Percentiles rank a stretch among this genome's conserved stretches.
These are phyloP conservation scores for Teleogryllus oceanicus DNA, from an alignment of 2,888 invertebrate genomes.

Conservation along the genomic window DNA sequence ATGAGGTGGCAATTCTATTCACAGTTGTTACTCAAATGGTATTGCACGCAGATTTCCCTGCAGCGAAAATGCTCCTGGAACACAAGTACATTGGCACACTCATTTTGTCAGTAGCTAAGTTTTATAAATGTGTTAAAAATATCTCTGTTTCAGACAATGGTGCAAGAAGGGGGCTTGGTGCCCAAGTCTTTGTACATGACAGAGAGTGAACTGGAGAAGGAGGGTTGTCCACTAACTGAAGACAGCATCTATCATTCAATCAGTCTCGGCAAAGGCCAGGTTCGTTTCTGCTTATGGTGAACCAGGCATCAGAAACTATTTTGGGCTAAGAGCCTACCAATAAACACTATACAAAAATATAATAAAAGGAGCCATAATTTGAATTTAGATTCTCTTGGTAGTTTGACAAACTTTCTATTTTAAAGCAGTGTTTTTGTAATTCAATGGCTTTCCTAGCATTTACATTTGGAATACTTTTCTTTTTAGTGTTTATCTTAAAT, in stretches of 20 bases:
- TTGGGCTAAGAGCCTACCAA: conserved; percentile 3
- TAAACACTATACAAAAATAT: background rate
- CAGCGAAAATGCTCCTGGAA: too few relatives aligned
- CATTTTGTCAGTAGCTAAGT: too few relatives aligned
- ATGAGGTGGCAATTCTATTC: too few relatives aligned
- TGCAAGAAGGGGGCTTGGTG: conserved; percentile 82
- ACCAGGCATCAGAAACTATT: background rate
- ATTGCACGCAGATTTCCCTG: background rate
- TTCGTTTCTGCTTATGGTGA: conserved; percentile 35
- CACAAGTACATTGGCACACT: too few relatives aligned
- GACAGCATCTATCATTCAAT: conserved; percentile 70
- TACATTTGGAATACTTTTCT: too few relatives aligned
- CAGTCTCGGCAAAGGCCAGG: conserved; percentile 60
- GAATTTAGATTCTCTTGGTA: background rate
- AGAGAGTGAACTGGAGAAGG: conserved; percentile 51
- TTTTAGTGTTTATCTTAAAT: too few relatives aligned
- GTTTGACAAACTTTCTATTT: conserved; percentile 44
- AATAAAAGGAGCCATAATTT: background rate
- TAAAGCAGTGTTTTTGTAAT: background rate
- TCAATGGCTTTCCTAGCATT: too few relatives aligned
- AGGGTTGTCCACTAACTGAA: conserved; percentile 53
- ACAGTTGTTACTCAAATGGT: background rate
- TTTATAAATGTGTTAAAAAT: conserved; percentile 32
- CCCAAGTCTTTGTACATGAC: conserved; percentile 82
- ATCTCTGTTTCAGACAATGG: conserved; percentile 60